Evolutionary conservation across 2,113 vertebrate genomes (phyloP).

Genomic region (Chlorodrepanis virens): DNA sequence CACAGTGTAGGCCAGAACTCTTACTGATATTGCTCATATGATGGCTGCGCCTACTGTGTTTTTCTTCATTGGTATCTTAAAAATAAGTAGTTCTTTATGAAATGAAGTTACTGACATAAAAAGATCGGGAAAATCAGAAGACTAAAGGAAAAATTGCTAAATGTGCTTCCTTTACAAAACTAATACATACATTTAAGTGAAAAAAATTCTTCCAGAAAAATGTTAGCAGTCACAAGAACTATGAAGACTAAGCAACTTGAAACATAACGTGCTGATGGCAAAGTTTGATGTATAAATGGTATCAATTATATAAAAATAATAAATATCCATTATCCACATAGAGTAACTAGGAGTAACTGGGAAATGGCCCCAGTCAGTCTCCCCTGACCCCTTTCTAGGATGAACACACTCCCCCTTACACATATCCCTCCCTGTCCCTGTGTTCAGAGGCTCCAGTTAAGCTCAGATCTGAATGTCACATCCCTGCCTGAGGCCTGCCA

Average conservation of each 20-base stretch:
- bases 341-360: background rate
- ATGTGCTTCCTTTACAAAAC: background rate
- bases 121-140: background rate
- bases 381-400: background rate
- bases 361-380: background rate
- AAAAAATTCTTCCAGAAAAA: background rate
- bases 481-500: accelerated
- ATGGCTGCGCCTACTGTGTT: background rate
- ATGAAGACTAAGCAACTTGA: background rate
- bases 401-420: accelerated
- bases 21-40: background rate
- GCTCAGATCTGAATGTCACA: background rate
- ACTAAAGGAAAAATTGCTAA: background rate
- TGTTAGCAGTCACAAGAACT: background rate
- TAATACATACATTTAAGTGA: background rate
- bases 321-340: background rate
- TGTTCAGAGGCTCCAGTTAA: background rate
- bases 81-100: background rate
- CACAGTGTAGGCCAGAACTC: background rate
- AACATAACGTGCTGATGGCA: background rate
- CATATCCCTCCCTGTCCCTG: accelerated
- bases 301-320: background rate
- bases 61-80: background rate
- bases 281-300: background rate
- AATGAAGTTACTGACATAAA: background rate